These are phyloP conservation scores for Chrysemys picta DNA, from an alignment of 2,113 vertebrate species.

Conservation along the genomic window DNA sequence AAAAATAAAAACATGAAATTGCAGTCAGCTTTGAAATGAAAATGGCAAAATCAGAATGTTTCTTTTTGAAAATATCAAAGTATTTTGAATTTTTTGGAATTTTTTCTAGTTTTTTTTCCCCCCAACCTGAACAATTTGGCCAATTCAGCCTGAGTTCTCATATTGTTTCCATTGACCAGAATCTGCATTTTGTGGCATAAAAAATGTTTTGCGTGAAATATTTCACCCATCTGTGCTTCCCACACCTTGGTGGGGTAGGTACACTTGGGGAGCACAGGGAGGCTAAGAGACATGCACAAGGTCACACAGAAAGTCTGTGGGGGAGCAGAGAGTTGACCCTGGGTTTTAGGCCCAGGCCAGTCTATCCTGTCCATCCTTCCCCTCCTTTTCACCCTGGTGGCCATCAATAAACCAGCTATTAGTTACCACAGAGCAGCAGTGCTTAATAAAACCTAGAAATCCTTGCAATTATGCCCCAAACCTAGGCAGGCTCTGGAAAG, in stretches of 20 bases:
- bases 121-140: background rate
- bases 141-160: background rate
- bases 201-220: background rate
- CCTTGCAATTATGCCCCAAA: background rate
- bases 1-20: too few species aligned
- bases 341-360: fast-evolving
- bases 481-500: background rate
- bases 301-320: background rate
- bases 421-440: background rate
- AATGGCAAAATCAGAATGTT: too few species aligned
- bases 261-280: background rate
- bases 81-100: background rate
- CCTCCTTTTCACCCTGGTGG: background rate
- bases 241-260: background rate
- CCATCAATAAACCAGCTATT: background rate
- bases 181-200: background rate
- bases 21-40: too few species aligned
- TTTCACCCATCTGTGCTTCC: background rate
- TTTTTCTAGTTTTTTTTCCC: background rate
- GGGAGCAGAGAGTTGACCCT: background rate
- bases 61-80: too few species aligned
- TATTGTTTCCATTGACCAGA: background rate
- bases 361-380: background rate
- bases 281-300: background rate
- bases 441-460: background rate